Evolutionary conservation across 2,888 invertebrate species (phyloP).

Genomic region (Orthosia cruda): DNA sequence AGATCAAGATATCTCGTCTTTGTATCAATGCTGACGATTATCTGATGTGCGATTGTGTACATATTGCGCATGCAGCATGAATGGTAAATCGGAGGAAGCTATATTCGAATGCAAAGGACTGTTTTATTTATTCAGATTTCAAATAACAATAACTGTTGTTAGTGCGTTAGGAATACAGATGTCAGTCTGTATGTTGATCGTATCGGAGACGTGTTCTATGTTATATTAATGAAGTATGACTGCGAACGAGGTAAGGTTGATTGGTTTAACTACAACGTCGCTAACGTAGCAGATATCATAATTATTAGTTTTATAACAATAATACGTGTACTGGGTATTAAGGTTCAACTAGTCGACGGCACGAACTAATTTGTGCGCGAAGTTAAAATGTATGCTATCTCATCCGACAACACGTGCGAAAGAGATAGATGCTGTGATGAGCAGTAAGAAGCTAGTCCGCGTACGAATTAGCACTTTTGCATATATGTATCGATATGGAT

Average conservation of each 20-base stretch:
- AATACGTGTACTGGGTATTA: constrained; percentile 4
- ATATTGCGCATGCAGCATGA: constrained; percentile 78
- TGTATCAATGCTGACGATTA: constrained; percentile 85
- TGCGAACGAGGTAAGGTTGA: neutral
- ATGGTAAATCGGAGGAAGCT: constrained; percentile 79
- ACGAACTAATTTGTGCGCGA: no score
- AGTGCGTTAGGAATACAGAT: constrained; percentile 78
- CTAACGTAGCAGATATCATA: neutral
- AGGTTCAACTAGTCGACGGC: no score
- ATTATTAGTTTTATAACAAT: constrained; percentile 1
- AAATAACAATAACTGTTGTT: constrained; percentile 77
- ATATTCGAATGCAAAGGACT: constrained; percentile 82
- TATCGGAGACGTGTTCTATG: constrained; percentile 34
- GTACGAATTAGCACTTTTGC: no score
- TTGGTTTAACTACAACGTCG: neutral
- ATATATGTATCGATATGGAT: no score
- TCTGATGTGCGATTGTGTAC: constrained; percentile 79
- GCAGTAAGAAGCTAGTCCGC: no score
- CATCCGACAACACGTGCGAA: no score
- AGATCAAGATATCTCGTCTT: constrained; percentile 87
- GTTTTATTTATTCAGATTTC: constrained; percentile 81
- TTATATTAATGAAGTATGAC: constrained; percentile 39
- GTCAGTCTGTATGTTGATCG: constrained; percentile 42
- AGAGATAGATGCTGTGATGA: no score
- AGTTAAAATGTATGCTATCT: no score